A percentile compares a stretch with the other conserved stretches of the same genome.
phyloP scores from a whole-genome alignment of 2,113 vertebrate genomes.

The Tricholaema leucomelas region DNA sequence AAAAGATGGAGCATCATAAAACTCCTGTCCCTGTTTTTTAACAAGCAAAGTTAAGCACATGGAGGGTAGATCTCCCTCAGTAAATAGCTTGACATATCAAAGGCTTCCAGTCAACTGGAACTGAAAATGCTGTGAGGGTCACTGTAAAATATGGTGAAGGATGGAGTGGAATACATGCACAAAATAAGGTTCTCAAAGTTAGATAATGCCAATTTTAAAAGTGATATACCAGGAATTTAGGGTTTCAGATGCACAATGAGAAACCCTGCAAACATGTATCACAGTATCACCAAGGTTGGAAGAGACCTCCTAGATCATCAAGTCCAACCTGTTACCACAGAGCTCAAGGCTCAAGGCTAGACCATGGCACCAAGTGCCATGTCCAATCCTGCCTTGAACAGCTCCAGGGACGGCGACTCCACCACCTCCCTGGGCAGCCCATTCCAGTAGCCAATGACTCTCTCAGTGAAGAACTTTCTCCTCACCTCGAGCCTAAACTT shows the following conservation, averaged over 20 bases:
- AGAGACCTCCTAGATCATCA: no score
- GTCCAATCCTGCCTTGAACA: no score
- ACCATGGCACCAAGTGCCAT: no score
- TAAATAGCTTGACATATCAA: background rate
- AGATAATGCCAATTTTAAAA: background rate
- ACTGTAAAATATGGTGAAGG: background rate
- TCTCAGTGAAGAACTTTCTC: no score
- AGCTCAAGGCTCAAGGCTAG: no score
- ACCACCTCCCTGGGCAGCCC: no score
- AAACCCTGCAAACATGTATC: background rate
- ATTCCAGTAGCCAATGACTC: no score
- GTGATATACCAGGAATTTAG: background rate
- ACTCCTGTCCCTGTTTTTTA: background rate
- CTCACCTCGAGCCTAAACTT: no score
- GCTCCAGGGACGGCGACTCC: no score
- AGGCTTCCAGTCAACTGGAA: background rate
- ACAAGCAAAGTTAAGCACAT: background rate
- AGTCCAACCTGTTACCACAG: no score
- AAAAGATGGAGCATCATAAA: background rate
- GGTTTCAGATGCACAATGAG: background rate
- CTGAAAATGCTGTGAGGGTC: background rate
- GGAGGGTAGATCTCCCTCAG: rapidly evolving
- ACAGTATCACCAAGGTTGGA: no score
- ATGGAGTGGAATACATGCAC: background rate
- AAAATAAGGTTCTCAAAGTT: background rate